phyloP scores from a whole-genome alignment of 2,797 vertebrate species.

The Hyperoplus lanceolatus region DNA sequence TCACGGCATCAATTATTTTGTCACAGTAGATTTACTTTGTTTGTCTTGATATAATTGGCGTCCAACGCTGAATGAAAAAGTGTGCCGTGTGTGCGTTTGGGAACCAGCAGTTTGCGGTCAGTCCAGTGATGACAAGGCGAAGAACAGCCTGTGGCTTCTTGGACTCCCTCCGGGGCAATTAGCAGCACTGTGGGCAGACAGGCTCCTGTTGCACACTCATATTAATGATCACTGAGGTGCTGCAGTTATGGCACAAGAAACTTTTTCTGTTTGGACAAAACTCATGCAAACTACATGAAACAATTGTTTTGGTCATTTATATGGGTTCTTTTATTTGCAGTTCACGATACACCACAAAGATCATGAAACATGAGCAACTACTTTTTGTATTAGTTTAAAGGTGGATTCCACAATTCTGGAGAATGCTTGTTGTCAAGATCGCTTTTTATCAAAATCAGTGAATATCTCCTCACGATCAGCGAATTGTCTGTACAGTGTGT shows the following conservation, averaged over 20 bases:
- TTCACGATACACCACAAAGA: not conserved
- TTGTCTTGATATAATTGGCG: not conserved
- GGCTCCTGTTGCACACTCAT: conserved; percentile 30
- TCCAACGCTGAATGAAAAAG: not conserved
- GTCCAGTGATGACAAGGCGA: conserved; percentile 37
- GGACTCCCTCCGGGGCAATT: conserved; percentile 42
- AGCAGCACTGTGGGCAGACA: conserved; percentile 9
- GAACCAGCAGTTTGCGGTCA: conserved; percentile 1
- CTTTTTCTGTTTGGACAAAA: not conserved
- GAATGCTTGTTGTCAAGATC: too few relatives aligned
- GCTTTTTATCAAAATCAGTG: too few relatives aligned
- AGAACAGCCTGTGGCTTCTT: conserved; percentile 34
- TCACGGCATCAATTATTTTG: not conserved
- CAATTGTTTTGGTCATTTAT: not conserved
- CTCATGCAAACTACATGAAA: not conserved
- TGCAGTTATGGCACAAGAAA: conserved; percentile 13
- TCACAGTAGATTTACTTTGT: not conserved
- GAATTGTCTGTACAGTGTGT: too few relatives aligned
- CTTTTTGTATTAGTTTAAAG: too few relatives aligned
- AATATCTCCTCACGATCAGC: too few relatives aligned
- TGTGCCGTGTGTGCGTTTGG: not conserved
- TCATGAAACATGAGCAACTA: not conserved
- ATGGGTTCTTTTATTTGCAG: not conserved
- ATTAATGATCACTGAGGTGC: conserved; percentile 26
- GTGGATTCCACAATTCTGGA: too few relatives aligned